Evolutionary conservation across 2,797 vertebrate genomes (phyloP).

Genomic region (Hypotaenidia philippensis): DNA sequence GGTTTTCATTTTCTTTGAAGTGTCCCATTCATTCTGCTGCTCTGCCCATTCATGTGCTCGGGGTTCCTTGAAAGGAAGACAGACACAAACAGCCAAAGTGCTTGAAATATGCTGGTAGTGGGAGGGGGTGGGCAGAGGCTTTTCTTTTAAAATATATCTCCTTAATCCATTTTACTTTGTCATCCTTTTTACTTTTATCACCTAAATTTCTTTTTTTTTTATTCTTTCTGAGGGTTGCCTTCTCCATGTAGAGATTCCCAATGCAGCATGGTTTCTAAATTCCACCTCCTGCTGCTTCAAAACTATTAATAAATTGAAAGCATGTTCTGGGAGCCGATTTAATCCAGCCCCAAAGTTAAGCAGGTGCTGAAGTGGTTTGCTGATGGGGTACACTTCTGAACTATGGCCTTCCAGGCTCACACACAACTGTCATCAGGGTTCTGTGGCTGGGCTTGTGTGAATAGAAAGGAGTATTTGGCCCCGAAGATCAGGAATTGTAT

Average conservation of each 20-base stretch:
- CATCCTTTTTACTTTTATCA: background rate
- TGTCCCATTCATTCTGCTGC: constrained; percentile 76
- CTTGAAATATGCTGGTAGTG: constrained; percentile 67
- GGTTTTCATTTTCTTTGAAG: constrained; percentile 80
- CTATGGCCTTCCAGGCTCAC: background rate
- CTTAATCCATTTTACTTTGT: background rate
- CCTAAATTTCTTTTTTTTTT: background rate
- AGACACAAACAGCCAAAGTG: constrained; percentile 74
- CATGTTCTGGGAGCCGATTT: background rate
- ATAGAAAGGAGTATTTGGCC: background rate
- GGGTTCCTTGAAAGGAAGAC: constrained; percentile 76
- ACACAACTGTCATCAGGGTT: background rate
- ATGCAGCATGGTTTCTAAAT: background rate
- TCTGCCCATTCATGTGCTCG: constrained; percentile 77
- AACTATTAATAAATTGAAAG: constrained; percentile 57
- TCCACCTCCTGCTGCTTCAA: background rate
- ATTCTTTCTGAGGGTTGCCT: background rate
- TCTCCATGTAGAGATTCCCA: background rate
- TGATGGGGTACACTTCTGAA: constrained; percentile 2
- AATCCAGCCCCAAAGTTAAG: constrained; percentile 31
- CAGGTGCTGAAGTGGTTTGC: constrained; percentile 57
- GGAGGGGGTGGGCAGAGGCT: constrained; percentile 1
- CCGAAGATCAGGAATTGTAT: background rate
- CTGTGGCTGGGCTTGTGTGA: fast-evolving
- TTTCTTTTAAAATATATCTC: constrained; percentile 34